Conservation (phyloP, 2,888 invertebrate genomes). For the Mylabris sibirica region DNA sequence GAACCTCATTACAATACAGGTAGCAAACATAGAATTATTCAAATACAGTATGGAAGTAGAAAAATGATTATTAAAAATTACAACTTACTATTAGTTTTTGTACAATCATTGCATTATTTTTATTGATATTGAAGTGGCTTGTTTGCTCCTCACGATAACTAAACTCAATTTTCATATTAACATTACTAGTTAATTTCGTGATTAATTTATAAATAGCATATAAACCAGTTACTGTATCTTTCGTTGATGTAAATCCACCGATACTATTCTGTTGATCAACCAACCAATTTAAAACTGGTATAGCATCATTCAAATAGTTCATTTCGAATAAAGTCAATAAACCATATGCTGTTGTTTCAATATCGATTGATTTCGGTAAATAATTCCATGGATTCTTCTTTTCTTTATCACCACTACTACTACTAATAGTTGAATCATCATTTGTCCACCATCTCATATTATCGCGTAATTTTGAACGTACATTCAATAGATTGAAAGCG, state of each 20-base stretch:
- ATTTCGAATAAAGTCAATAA: constrained; percentile 73
- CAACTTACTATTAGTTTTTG: constrained; percentile 77
- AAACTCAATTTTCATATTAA: constrained; percentile 59
- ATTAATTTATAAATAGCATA: constrained; percentile 74
- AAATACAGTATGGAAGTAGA: too few relatives aligned
- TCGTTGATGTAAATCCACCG: constrained; percentile 77
- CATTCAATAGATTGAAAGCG: constrained; percentile 69
- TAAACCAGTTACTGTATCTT: constrained; percentile 80
- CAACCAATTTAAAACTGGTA: constrained; percentile 77
- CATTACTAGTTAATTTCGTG: constrained; percentile 64
- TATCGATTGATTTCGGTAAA: constrained; percentile 74
- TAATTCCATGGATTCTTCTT: constrained; percentile 72
- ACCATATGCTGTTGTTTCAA: constrained; percentile 90
- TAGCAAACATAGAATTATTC: too few relatives aligned
- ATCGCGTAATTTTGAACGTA: constrained; percentile 61
- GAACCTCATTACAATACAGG: too few relatives aligned
- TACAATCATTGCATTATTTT: constrained; percentile 80
- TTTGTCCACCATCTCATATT: constrained; percentile 90
- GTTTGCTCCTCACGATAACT: constrained; percentile 59
- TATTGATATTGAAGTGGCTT: constrained; percentile 73
- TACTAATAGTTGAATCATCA: constrained; percentile 53
- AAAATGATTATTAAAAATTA: too few relatives aligned
- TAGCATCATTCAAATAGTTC: constrained; percentile 61
- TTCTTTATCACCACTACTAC: constrained; percentile 56
- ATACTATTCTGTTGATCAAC: constrained; percentile 73